These are phyloP conservation scores for Idaea dimidiata DNA, from an alignment of 2,888 invertebrate species.

Conservation along the genomic window DNA sequence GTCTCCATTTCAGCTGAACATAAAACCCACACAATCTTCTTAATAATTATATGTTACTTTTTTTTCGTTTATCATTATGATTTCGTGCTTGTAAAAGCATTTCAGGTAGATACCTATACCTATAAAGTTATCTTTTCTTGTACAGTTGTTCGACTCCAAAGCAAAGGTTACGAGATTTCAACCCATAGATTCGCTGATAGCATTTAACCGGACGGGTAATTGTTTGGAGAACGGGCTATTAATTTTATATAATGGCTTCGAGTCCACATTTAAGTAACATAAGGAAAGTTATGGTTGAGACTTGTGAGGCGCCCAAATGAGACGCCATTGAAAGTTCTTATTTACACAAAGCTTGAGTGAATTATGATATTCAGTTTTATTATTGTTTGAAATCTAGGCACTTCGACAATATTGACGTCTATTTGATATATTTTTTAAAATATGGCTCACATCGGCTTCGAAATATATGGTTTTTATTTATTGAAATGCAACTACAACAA, in stretches of 20 bases:
- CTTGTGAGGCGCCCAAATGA: slow-evolving; percentile 34
- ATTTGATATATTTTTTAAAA: neutral
- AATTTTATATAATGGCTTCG: slow-evolving; percentile 70
- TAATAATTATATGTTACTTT: neutral
- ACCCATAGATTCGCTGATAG: slow-evolving; percentile 75
- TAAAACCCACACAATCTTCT: neutral
- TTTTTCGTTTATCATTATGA: neutral
- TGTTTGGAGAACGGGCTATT: slow-evolving; percentile 74
- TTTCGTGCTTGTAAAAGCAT: neutral
- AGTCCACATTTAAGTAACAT: slow-evolving; percentile 65
- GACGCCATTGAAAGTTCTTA: slow-evolving; percentile 59
- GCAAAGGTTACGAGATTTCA: slow-evolving; percentile 77
- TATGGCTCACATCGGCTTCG: neutral
- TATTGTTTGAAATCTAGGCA: slow-evolving; percentile 20
- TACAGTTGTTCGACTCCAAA: slow-evolving; percentile 62
- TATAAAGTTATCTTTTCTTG: slow-evolving; percentile 16
- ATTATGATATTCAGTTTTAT: slow-evolving; percentile 42
- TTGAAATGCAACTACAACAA: slow-evolving; percentile 12
- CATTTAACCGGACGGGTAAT: slow-evolving; percentile 73
- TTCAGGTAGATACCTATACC: neutral
- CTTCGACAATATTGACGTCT: neutral
- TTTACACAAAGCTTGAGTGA: slow-evolving; percentile 50
- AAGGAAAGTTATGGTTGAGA: slow-evolving; percentile 61
- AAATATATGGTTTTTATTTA: neutral
- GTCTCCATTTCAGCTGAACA: neutral